Base-by-base conservation (phyloP, 2,888 invertebrate genomes). In the Thymelicus sylvestris region DNA sequence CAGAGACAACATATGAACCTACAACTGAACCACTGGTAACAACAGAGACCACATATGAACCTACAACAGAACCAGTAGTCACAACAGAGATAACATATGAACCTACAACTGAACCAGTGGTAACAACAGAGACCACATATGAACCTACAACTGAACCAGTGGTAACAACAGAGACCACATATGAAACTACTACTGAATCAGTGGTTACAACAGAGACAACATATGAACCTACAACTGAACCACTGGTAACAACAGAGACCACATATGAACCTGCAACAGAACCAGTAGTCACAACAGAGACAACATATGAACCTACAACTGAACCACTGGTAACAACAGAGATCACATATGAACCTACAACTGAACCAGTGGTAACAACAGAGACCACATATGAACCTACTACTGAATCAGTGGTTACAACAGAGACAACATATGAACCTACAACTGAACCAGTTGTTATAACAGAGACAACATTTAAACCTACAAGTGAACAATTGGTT, bases 261-360 rank as follows among this genome's bases (percentile, higher is more conserved):
- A 57, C 67, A 41, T 8, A 41, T 41, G 41, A 41, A 41, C 41
- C 66, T 44, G 61, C 67, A 4, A 66, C 71, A 6, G 72, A 52
- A 7, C n/a, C 67, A 7, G 64, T 50, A 62, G 59, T 57, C 0
- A 67, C 74, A 12, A 72, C 71, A 3, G 66, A 73, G 19, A 63
- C 64, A 2, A 76, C 68, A 61, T 47, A 13, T 39, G 72, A 69
- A 50, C 31, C 62, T 0, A 76, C 68, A 61, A 60, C 19, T 39
- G 72, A 69, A 50, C 15, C 60, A 13, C 62, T 38, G 3, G 67
- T 61, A 7, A 61, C 55, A 24, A 38, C 31, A 15, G 48, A 15
- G 31, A 44, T 65, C 38, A 41, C 57, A 24, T 31, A 55, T 0
- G 63, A 48, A 52, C 19, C 59, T 48, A 62, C 62, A 7, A 72